phyloP scores from a whole-genome alignment of 53 echinoderm and acorn worm species.

The Henricia sp. region DNA sequence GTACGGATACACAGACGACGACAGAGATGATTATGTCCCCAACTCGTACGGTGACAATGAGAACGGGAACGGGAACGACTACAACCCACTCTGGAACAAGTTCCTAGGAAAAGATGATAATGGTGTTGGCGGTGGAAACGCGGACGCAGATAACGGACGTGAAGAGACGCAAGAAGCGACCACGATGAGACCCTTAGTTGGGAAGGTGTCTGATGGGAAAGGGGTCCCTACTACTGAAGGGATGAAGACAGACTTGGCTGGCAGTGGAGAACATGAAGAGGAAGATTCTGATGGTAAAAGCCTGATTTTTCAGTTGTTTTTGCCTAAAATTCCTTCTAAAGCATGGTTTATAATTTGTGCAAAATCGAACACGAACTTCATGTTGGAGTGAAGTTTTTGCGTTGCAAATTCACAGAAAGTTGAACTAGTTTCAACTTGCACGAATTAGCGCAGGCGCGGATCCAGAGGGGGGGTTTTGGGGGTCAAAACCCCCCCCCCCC shows the following conservation, averaged over 20 bases:
- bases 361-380: no score
- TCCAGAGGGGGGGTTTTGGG: no score
- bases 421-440: no score
- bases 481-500: no score
- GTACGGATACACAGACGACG: slow-evolving; percentile 4
- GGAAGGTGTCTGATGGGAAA: background rate
- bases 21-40: slow-evolving; percentile 21
- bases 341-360: no score
- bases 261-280: background rate
- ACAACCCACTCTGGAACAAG: slow-evolving; percentile 16
- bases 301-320: no score
- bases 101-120: background rate
- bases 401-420: no score
- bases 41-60: slow-evolving; percentile 20
- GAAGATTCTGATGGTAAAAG: slow-evolving; percentile 12
- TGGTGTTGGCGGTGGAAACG: background rate
- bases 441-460: no score
- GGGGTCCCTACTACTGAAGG: background rate
- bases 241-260: background rate
- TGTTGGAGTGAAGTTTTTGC: no score
- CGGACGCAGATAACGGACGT: no score
- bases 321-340: no score
- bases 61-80: background rate
- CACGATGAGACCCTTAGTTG: background rate
- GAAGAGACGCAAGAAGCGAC: background rate